phyloP scores from a whole-genome alignment of 2,113 vertebrate species.

The Hiodon alosoides region DNA sequence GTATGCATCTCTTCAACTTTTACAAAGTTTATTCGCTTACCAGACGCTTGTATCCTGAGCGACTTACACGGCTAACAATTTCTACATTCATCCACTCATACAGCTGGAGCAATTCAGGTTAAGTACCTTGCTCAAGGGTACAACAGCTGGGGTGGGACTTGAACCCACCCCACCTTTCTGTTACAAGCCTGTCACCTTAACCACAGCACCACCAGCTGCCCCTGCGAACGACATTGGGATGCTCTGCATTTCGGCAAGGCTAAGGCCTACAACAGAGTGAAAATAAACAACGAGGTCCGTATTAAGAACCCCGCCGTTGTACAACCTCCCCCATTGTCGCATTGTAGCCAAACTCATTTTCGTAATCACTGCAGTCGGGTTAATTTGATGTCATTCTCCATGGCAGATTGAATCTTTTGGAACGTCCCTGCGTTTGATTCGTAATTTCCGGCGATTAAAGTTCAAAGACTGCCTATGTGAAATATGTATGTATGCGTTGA shows the following conservation, averaged over 20 bases:
- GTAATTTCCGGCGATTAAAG: slow-evolving; percentile 10
- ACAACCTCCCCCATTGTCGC: neutral
- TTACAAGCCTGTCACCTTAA: too few relatives aligned
- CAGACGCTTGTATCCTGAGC: too few relatives aligned
- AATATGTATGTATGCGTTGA: slow-evolving; percentile 26
- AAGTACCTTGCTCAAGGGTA: too few relatives aligned
- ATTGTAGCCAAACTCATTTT: slow-evolving; percentile 16
- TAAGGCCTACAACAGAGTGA: slow-evolving; percentile 3
- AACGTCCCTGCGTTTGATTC: neutral
- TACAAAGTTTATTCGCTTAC: too few relatives aligned
- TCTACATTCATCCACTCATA: too few relatives aligned
- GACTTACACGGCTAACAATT: too few relatives aligned
- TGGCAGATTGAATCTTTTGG: neutral
- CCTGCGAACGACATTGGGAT: too few relatives aligned
- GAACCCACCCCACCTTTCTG: too few relatives aligned
- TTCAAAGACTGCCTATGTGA: slow-evolving; percentile 36
- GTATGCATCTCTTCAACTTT: neutral
- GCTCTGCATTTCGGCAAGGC: neutral
- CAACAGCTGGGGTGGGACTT: too few relatives aligned
- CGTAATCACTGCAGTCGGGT: slow-evolving; percentile 4
- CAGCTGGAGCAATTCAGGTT: too few relatives aligned
- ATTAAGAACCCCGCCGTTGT: neutral
- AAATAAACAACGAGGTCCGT: slow-evolving; percentile 18
- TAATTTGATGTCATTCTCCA: slow-evolving; percentile 3
- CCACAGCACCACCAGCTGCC: too few relatives aligned